Percentiles rank a stretch among this genome's conserved stretches.
Evolutionary conservation across 2,888 invertebrate genomes (phyloP).

Genomic region (Allolobophora icterica): DNA sequence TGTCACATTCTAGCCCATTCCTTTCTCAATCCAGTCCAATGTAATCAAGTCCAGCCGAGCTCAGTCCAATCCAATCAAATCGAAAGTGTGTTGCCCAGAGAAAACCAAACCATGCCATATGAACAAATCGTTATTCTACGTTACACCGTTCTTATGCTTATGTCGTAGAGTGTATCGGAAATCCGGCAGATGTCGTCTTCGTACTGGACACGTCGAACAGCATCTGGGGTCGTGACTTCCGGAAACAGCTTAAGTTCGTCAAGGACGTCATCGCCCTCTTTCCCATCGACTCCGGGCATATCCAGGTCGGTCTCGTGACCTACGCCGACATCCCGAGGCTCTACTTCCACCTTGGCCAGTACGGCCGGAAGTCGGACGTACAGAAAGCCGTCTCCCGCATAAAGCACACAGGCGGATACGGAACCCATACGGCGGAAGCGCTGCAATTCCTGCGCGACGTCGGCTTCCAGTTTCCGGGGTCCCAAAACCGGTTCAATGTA

Average conservation of each 20-base stretch:
- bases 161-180: neutral
- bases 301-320: conserved; percentile 35
- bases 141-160: neutral
- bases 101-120: neutral
- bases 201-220: conserved; percentile 51
- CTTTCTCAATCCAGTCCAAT: too few relatives aligned
- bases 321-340: conserved; percentile 35
- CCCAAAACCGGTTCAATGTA: conserved; percentile 45
- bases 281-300: conserved; percentile 28
- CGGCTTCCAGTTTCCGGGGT: conserved; percentile 35
- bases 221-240: conserved; percentile 56
- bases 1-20: too few relatives aligned
- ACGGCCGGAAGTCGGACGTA: conserved; percentile 33
- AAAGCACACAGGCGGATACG: conserved; percentile 30
- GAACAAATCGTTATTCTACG: neutral
- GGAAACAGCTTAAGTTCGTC: conserved; percentile 54
- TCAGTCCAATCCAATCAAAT: neutral
- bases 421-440: conserved; percentile 45
- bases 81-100: neutral
- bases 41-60: too few relatives aligned
- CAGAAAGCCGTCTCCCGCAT: conserved; percentile 29
- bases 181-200: conserved; percentile 56
- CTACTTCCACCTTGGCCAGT: conserved; percentile 32
- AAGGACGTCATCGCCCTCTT: conserved; percentile 38
- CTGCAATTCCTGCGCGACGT: conserved; percentile 48